Evolutionary conservation across 2,888 invertebrate genomes (phyloP), one percentile per base, ranked within the genome.

Genomic region (Eupithecia tripunctaria): DNA sequence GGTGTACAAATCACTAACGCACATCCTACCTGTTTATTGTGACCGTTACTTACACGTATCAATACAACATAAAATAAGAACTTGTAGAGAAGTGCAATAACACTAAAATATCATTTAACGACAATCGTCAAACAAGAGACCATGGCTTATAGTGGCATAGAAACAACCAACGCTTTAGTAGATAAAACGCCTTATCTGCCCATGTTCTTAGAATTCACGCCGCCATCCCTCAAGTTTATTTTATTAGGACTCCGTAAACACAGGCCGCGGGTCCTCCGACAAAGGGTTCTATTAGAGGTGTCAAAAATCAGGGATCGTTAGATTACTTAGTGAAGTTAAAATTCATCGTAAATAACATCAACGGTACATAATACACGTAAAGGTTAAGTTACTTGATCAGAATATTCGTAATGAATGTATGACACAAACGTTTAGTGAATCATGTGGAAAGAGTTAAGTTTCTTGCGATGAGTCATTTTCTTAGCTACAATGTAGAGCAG

Each of bases 161-260:
- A 25, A 56, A 51, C 51, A 51, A 25, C 0, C 25, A 56, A 14
- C 56, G 64, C 74, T 68, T 71, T 68, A 65, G 68, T 56, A 36
- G 60, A 62, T n/a, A 15, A 18, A 1, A 43, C 29, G 38, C 65
- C 32, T 69, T 62, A 10, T 21, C 21, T 21, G 59, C 69, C 67
- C 51, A 66, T 64, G 63, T 79, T 78, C 78, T 73, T 67, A 64
- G 78, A 74, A 79, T 71, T 72, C 51, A 67, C 76, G 71, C 74
- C 73, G 32, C 68, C 56, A n/a, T 29, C 56, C 36, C 64, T 64
- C 56, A 51, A 65, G 72, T 75, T 75, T 75, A 70, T 74, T 68
- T 71, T 68, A 74, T 70, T 67, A 67, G 67, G 64, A 60, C 41
- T 67, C 64, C 69, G 62, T 71, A 67, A 69, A 67, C 69, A 72